Evolutionary conservation across 2,113 vertebrate genomes (phyloP), one percentile per base, ranked within the genome.

Genomic region (Scartelaos histophorus): DNA sequence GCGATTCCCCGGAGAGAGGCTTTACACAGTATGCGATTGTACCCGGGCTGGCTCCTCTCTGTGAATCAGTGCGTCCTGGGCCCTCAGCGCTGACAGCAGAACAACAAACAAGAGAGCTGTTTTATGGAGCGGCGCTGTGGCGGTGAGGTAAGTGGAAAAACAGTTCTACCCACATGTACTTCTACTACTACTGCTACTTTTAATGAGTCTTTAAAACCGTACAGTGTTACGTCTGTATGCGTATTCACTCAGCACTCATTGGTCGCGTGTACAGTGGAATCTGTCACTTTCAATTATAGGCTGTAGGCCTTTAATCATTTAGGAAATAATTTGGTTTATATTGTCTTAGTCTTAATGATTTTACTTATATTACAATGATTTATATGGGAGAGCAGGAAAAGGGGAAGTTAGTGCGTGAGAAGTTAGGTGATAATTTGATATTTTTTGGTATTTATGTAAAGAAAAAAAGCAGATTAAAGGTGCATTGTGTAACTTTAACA

Each of bases 81-180:
- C 61, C 58, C 58, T 88, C 71, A 43, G 62, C 86, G 78, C 13
- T 78, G 79, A 82, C 83, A 82, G 76, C 86, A 82, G 75, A 82
- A 87, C 75, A 85, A 86, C 82, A 86, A 87, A 64, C 61, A 74
- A 89, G 84, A 69, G 80, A 73, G 66, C 70, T 81, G 82, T 88
- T 85, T 81, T 79, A 76, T 82, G 58, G 75, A 86, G 84, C 69
- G 84, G 83, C 69, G 49, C 78, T 78, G 75, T 29, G 9, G 58
- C 9, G 60, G 70, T 92, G 91, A 92, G 88, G 90, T 93, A 81
- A 91, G 80, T 85, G 89, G 84, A 91, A 89, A 85, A 89, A 82
- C 73, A 85, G 78, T 73, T 61, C 79, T 71, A 54, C 79, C 76
- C 81, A 87, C 83, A 87, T 79, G 72, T 81, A 73, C 77, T 77